Conservation (phyloP, 2,888 invertebrate genomes). For the Diaprepes abbreviatus region DNA sequence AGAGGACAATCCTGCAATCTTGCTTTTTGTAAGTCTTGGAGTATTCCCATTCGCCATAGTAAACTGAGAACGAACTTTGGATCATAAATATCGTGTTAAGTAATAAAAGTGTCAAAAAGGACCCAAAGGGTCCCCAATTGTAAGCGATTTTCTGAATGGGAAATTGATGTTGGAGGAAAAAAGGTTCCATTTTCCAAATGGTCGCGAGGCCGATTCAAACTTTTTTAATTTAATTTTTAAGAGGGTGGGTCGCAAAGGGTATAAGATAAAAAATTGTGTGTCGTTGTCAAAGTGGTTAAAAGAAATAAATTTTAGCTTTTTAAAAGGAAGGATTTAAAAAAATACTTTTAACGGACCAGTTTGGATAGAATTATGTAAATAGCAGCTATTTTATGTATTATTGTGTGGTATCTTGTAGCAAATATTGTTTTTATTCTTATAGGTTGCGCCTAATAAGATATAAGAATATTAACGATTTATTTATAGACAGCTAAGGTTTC, state of each 20-base stretch:
- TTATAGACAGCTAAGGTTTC: too few relatives aligned
- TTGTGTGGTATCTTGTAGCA: too few relatives aligned
- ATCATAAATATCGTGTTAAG: constrained; percentile 22
- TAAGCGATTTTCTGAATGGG: constrained; percentile 17
- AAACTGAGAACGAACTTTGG: neutral
- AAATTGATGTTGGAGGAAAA: constrained; percentile 12
- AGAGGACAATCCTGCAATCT: neutral
- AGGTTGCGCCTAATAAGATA: too few relatives aligned
- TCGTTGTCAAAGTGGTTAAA: neutral
- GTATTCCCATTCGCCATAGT: neutral
- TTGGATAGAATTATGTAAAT: too few relatives aligned
- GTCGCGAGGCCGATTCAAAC: neutral
- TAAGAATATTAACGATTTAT: too few relatives aligned
- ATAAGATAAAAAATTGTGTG: neutral
- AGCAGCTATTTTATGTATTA: too few relatives aligned
- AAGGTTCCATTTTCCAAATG: constrained; percentile 3
- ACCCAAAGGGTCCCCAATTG: neutral
- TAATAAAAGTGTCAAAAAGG: constrained; percentile 18
- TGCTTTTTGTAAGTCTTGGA: neutral
- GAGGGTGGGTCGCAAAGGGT: too few relatives aligned
- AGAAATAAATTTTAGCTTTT: neutral
- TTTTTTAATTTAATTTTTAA: constrained; percentile 10
- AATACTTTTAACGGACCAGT: too few relatives aligned
- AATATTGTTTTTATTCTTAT: too few relatives aligned
- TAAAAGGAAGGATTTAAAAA: too few relatives aligned